These are phyloP conservation scores for Artibeus jamaicensis DNA, from an alignment of 2,797 vertebrate genomes.

Conservation along the genomic window DNA sequence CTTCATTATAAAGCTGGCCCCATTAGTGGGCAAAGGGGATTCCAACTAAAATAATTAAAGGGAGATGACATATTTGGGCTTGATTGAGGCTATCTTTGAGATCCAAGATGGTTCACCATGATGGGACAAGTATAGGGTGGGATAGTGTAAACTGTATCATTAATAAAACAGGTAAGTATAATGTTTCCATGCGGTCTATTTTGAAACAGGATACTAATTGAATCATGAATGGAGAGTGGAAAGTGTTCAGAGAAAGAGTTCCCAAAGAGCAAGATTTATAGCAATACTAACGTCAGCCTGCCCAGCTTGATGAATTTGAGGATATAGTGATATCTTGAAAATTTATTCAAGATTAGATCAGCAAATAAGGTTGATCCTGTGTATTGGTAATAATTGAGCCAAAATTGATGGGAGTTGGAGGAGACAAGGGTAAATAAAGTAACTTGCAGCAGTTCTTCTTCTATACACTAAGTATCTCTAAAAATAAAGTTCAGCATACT, in stretches of 20 bases:
- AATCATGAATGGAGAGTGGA: not conserved
- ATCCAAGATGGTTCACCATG: not conserved
- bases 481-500: not conserved
- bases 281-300: not conserved
- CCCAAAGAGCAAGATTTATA: constrained; percentile 29
- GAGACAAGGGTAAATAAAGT: not conserved
- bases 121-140: not conserved
- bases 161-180: not conserved
- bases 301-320: not conserved
- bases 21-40: not conserved
- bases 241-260: constrained; percentile 28
- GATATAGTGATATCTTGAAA: constrained; percentile 1
- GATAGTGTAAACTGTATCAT: not conserved
- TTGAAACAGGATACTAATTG: constrained; percentile 35
- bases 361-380: not conserved
- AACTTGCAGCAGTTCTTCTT: not conserved
- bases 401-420: not conserved
- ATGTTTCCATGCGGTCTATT: not conserved
- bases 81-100: not conserved
- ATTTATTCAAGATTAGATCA: constrained; percentile 12
- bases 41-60: constrained; percentile 9
- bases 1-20: not conserved
- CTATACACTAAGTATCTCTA: not conserved
- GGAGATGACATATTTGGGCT: not conserved
- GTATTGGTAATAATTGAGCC: not conserved